phyloP scores from a whole-genome alignment of 2,113 vertebrate species.

The Loxodonta africana region DNA sequence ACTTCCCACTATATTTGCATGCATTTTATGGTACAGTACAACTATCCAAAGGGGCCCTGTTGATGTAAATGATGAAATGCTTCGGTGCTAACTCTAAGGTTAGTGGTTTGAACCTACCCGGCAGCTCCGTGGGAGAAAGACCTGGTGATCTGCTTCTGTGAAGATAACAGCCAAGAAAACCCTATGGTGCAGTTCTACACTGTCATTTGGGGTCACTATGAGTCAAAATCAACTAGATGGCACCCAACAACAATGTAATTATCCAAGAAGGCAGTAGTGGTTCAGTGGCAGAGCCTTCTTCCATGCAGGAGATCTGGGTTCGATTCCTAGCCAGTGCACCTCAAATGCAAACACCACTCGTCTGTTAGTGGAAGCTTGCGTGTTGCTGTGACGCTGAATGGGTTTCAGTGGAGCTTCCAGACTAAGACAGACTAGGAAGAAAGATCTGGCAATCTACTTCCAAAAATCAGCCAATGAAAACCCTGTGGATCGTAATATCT shows the following conservation, averaged over 20 bases:
- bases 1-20: neutral
- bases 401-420: neutral
- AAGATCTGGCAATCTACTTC: neutral
- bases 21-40: neutral
- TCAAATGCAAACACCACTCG: neutral
- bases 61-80: neutral
- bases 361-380: neutral
- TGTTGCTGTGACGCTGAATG: neutral
- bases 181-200: neutral
- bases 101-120: neutral
- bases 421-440: neutral
- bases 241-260: too few species aligned
- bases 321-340: neutral
- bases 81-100: neutral
- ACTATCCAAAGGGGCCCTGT: neutral
- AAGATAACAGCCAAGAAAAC: neutral
- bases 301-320: neutral
- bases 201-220: neutral
- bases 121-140: neutral
- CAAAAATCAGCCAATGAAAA: neutral
- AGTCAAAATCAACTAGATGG: neutral
- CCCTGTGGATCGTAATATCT: neutral
- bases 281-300: neutral
- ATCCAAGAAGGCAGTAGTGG: too few species aligned
- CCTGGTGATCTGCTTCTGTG: neutral